Evolutionary conservation across 2,797 vertebrate genomes (phyloP).

Genomic region (Trachurus trachurus): DNA sequence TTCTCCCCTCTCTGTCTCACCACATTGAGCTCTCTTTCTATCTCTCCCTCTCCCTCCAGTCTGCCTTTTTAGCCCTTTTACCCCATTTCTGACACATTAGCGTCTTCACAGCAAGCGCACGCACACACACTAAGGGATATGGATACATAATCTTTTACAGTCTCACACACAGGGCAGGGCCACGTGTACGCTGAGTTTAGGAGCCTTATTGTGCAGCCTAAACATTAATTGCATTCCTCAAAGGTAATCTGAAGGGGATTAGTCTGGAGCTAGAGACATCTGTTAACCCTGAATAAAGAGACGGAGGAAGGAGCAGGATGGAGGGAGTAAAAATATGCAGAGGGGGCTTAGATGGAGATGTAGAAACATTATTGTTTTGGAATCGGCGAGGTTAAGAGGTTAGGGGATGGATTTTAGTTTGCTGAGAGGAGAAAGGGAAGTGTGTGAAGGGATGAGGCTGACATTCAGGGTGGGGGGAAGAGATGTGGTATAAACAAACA

Average conservation of each 20-base stretch:
- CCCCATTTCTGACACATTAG: background rate
- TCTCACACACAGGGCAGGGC: constrained; percentile 29
- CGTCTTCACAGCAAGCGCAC: constrained; percentile 18
- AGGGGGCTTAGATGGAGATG: constrained; percentile 9
- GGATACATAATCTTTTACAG: constrained; percentile 40
- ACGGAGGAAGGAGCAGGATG: constrained; percentile 4
- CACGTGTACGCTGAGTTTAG: constrained; percentile 39
- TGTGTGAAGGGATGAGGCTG: background rate
- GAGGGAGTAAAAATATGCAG: constrained; percentile 6
- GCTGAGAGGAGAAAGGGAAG: background rate
- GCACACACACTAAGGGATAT: constrained; percentile 18
- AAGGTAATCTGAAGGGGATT: constrained; percentile 74
- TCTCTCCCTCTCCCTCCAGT: background rate
- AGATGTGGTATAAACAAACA: constrained; percentile 5
- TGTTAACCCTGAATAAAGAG: constrained; percentile 47
- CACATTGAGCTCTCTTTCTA: constrained; percentile 14
- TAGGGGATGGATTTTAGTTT: background rate
- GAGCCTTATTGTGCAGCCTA: constrained; percentile 59
- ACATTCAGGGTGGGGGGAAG: constrained; percentile 3
- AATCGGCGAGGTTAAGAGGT: background rate
- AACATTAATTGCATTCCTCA: constrained; percentile 71
- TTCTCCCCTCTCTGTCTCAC: constrained; percentile 8
- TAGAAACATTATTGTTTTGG: background rate
- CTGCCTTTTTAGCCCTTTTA: constrained; percentile 10
- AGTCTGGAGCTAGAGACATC: constrained; percentile 60